Evolutionary conservation across 2,888 invertebrate species (phyloP), one percentile per base, ranked within the genome.

Genomic region (Hirtodrosophila duncani): DNA sequence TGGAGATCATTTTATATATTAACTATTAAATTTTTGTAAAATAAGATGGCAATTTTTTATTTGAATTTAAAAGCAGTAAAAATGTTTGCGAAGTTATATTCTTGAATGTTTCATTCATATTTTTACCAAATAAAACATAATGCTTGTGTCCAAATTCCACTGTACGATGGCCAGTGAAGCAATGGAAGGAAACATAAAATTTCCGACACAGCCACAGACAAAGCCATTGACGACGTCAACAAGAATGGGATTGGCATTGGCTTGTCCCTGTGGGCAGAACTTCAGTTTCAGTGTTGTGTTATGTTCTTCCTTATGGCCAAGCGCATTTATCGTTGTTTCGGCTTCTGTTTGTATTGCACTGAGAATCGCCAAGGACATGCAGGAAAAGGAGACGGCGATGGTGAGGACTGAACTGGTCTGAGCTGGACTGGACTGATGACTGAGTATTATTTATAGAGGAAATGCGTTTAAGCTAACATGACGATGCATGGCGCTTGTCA

Each of bases 361-460:
- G 21, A 30, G 17, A 43, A 42, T 37, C 31, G 14, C 43, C 44
- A 48, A 57, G 64, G 51, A 50, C 42, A 14, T 4, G 4, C 9
- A 21, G 38, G 7, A 33, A 26, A n/a, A n/a, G n/a, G n/a, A n/a
- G n/a, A n/a, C n/a, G n/a, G n/a, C n/a, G n/a, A n/a, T n/a, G n/a
- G n/a, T n/a, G n/a, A n/a, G n/a, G n/a, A n/a, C n/a, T n/a, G n/a
- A n/a, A n/a, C n/a, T n/a, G n/a, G n/a, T n/a, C n/a, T n/a, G n/a
- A n/a, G 17, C 36, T 41, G 42, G 31, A 20, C 27, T 8, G 34
- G 55, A 16, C 29, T 33, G 51, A 59, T 41, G 33, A 11, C 17
- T 31, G 29, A 21, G 45, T 48, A 58, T 43, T 81, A 61, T 70
- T 75, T 81, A 59, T 58, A 41, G 18, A 67, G 71, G 80, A 81